Evolutionary conservation across 2,113 vertebrate genomes (phyloP).

Genomic region (Notechis scutatus): DNA sequence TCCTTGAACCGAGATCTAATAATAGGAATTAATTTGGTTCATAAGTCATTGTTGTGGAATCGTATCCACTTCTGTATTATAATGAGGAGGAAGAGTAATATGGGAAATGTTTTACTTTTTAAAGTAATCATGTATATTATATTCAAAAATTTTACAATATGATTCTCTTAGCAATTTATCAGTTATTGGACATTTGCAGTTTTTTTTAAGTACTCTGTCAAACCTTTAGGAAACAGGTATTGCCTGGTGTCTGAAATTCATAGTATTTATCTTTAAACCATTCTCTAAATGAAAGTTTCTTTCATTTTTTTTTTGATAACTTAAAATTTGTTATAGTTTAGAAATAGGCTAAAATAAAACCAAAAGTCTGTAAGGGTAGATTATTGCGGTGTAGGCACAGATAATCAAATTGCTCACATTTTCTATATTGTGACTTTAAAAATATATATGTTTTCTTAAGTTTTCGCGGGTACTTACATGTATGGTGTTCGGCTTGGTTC

Average conservation of each 20-base stretch:
- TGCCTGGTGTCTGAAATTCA: background rate
- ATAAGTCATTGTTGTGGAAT: background rate
- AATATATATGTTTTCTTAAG: background rate
- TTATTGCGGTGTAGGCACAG: background rate
- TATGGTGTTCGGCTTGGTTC: too few relatives aligned
- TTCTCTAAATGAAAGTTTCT: background rate
- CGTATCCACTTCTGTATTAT: background rate
- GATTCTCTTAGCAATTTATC: background rate
- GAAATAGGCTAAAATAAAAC: background rate
- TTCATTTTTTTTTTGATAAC: background rate
- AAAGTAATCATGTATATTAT: background rate
- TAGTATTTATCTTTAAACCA: background rate
- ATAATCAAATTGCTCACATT: background rate
- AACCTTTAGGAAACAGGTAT: background rate
- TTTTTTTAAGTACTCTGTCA: background rate
- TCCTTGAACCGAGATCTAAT: background rate
- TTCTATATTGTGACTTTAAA: background rate
- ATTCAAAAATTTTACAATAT: background rate
- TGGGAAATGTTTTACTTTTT: background rate
- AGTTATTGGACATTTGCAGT: background rate
- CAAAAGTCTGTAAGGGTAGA: background rate
- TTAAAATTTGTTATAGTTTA: background rate
- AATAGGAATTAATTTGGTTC: background rate
- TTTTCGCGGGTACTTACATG: too few relatives aligned
- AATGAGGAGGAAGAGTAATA: background rate